phyloP scores from a whole-genome alignment of 2,797 vertebrate species.

The Merluccius polli region DNA sequence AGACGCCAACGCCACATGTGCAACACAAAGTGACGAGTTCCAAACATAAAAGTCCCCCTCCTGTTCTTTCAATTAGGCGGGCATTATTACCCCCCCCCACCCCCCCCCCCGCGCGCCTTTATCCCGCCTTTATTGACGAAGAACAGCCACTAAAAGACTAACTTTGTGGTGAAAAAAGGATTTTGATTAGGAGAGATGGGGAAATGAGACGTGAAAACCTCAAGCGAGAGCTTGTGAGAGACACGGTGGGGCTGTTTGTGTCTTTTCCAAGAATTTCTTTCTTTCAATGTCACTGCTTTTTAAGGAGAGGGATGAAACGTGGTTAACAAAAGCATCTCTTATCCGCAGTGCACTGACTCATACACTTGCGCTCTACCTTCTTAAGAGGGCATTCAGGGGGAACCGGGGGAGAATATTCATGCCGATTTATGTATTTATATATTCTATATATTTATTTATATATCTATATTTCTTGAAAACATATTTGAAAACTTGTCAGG shows the following conservation, averaged over 20 bases:
- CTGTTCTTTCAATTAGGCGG: slow-evolving; percentile 48
- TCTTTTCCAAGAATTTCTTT: slow-evolving; percentile 20
- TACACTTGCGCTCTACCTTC: neutral
- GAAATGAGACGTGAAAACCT: slow-evolving; percentile 40
- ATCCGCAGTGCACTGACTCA: neutral
- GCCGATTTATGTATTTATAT: neutral
- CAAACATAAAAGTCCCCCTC: neutral
- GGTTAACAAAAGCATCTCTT: slow-evolving; percentile 25
- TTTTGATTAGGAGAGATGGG: slow-evolving; percentile 44
- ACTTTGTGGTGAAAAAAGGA: slow-evolving; percentile 36
- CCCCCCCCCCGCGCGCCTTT: no score
- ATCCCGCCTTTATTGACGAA: neutral
- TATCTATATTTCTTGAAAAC: neutral
- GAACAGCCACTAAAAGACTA: no score
- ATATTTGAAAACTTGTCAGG: neutral
- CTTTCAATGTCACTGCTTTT: slow-evolving; percentile 6
- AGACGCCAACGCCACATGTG: neutral
- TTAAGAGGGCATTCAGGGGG: neutral
- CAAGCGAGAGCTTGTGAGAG: slow-evolving; percentile 24
- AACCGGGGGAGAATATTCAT: no score
- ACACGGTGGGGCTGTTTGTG: neutral
- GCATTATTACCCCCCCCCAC: slow-evolving; percentile 42
- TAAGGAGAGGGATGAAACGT: slow-evolving; percentile 34
- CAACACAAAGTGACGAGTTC: no score
- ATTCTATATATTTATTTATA: neutral